A percentile compares a stretch with the other conserved stretches of the same genome.
Evolutionary conservation across 2,797 vertebrate genomes (phyloP).

Genomic region (Lepus oiostolus): DNA sequence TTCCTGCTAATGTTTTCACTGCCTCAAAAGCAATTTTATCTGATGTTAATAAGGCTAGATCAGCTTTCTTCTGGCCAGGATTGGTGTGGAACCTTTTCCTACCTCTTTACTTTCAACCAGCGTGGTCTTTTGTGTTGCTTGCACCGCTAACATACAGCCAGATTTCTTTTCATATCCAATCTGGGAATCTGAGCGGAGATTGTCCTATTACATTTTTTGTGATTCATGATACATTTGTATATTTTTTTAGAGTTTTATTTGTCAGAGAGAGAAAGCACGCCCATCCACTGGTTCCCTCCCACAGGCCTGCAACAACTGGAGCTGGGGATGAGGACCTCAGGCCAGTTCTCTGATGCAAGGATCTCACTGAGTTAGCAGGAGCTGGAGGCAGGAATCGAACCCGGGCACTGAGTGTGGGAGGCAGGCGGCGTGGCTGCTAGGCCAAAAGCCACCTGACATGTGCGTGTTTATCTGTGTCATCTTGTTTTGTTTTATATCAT

Average conservation of each 20-base stretch:
- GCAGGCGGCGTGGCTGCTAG: too few relatives aligned
- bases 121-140: not conserved
- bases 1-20: not conserved
- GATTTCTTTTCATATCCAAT: not conserved
- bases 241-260: not conserved
- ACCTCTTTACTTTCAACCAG: not conserved
- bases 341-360: too few relatives aligned
- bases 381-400: too few relatives aligned
- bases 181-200: conserved; percentile 5
- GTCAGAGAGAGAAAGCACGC: too few relatives aligned
- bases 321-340: too few relatives aligned
- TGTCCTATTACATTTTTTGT: not conserved
- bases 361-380: too few relatives aligned
- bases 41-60: not conserved
- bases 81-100: not conserved
- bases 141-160: not conserved
- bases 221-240: not conserved
- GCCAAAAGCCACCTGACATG: too few relatives aligned
- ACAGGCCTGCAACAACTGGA: too few relatives aligned
- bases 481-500: not conserved
- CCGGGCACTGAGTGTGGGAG: too few relatives aligned
- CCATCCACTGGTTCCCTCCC: too few relatives aligned
- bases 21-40: not conserved
- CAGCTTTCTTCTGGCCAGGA: not conserved
- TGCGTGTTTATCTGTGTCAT: not conserved